A percentile compares a stretch with the other conserved stretches of the same genome.
Evolutionary conservation across 2,113 vertebrate species (phyloP).

Genomic region (Garra rufa): DNA sequence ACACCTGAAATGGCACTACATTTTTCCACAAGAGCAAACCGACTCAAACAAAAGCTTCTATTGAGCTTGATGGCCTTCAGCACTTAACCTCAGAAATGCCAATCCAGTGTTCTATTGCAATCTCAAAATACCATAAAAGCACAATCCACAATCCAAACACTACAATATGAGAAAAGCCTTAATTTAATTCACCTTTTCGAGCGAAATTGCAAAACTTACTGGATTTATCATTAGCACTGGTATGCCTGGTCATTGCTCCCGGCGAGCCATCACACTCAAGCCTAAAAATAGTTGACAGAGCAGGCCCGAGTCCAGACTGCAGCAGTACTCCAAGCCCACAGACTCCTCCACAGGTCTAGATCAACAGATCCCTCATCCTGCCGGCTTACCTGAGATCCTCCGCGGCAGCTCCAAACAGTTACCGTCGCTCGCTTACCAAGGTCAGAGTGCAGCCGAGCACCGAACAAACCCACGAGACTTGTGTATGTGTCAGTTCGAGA

Average conservation of each 20-base stretch:
- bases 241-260: neutral
- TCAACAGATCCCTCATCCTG: neutral
- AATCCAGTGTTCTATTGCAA: neutral
- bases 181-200: neutral
- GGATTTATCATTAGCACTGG: slow-evolving; percentile 17
- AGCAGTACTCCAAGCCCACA: slow-evolving; percentile 39
- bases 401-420: slow-evolving; percentile 8
- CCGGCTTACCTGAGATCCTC: slow-evolving; percentile 61
- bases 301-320: slow-evolving; percentile 42
- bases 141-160: slow-evolving; percentile 3
- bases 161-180: neutral
- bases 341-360: slow-evolving; percentile 13
- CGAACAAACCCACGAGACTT: neutral
- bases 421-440: slow-evolving; percentile 15
- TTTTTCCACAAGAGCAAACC: slow-evolving; percentile 13
- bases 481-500: slow-evolving; percentile 16
- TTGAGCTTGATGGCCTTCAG: slow-evolving; percentile 18
- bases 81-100: neutral
- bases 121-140: neutral
- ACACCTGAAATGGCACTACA: slow-evolving; percentile 3
- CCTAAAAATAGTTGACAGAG: slow-evolving; percentile 71
- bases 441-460: neutral
- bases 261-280: slow-evolving; percentile 23
- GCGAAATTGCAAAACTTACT: slow-evolving; percentile 4
- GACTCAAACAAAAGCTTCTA: slow-evolving; percentile 27